Evolutionary conservation across 2,888 invertebrate species (phyloP).

Genomic region (Dicyrtomina minuta): DNA sequence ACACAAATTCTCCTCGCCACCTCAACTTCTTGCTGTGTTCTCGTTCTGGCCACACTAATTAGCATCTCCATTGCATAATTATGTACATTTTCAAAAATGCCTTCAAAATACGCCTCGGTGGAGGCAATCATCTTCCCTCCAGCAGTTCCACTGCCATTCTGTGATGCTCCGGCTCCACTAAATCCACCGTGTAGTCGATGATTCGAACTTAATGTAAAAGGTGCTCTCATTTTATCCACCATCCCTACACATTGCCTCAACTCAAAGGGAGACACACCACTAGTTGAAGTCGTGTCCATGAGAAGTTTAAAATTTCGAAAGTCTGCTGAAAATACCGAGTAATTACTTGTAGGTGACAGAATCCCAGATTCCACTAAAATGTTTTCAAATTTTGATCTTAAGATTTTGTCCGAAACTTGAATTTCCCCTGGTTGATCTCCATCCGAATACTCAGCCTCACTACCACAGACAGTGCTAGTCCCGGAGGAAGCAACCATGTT

Average conservation of each 20-base stretch:
- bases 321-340: conserved; percentile 47
- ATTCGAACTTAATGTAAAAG: conserved; percentile 8
- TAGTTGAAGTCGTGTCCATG: conserved; percentile 44
- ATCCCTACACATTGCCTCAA: conserved; percentile 44
- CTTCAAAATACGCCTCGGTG: conserved; percentile 46
- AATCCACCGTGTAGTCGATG: not conserved
- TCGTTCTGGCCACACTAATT: conserved; percentile 44
- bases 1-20: conserved; percentile 43
- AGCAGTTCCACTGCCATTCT: not conserved
- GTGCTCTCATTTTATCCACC: conserved; percentile 44
- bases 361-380: conserved; percentile 46
- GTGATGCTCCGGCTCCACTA: not conserved
- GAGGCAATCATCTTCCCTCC: conserved; percentile 34
- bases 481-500: not conserved
- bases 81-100: conserved; percentile 44
- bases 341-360: conserved; percentile 44
- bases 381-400: conserved; percentile 44
- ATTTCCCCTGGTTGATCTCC: conserved; percentile 14
- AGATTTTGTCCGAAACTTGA: conserved; percentile 36
- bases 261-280: conserved; percentile 50
- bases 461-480: too few species aligned
- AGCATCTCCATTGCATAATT: conserved; percentile 47
- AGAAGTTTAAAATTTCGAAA: conserved; percentile 51
- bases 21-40: conserved; percentile 50
- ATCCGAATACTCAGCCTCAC: not conserved